Evolutionary conservation across 2,888 invertebrate genomes (phyloP).

Genomic region (Lepidonotus clava): DNA sequence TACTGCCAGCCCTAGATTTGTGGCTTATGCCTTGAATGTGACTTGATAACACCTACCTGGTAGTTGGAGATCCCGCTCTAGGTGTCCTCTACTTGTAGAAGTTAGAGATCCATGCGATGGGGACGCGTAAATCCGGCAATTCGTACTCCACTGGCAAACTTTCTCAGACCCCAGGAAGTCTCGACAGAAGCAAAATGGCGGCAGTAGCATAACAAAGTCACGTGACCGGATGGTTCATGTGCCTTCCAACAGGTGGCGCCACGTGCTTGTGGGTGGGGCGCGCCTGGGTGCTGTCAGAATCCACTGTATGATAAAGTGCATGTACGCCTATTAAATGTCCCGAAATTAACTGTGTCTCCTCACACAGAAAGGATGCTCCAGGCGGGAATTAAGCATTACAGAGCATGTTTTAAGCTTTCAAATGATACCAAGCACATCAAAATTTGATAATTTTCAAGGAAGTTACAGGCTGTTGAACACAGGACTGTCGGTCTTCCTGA

Average conservation of each 20-base stretch:
- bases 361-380: too few species aligned
- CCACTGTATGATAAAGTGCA: too few species aligned
- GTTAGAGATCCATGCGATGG: conserved; percentile 3
- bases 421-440: too few species aligned
- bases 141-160: conserved; percentile 22
- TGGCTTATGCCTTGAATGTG: background rate
- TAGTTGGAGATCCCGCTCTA: background rate
- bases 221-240: conserved; percentile 61
- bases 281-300: too few species aligned
- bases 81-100: background rate
- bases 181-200: conserved; percentile 68
- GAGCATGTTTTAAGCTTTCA: too few species aligned
- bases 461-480: too few species aligned
- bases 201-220: conserved; percentile 65
- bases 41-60: conserved; percentile 7
- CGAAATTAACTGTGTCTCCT: too few species aligned
- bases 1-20: conserved; percentile 8
- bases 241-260: conserved; percentile 19
- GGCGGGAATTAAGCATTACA: too few species aligned
- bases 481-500: too few species aligned
- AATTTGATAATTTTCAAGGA: too few species aligned
- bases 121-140: conserved; percentile 36
- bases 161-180: background rate
- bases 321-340: too few species aligned
- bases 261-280: too few species aligned